Percentiles rank a stretch among this genome's conserved stretches.
Conservation (phyloP, 2,113 vertebrate genomes). For the Taurulus bubalis region DNA sequence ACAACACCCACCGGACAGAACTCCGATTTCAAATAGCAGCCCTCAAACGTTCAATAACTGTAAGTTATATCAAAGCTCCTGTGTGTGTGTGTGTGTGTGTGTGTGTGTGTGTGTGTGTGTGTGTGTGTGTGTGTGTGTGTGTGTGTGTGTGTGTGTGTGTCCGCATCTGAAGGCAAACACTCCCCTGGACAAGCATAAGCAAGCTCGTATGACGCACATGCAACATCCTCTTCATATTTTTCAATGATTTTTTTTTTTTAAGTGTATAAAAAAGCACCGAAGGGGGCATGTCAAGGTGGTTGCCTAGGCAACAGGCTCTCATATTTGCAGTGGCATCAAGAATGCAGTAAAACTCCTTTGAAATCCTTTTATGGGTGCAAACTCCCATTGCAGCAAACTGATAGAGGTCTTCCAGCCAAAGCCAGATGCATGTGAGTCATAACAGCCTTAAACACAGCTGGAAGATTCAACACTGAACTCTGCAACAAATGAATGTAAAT, state of each 20-base stretch:
- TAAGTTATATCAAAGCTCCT: conserved; percentile 42
- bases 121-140: neutral
- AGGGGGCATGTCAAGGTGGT: conserved; percentile 68
- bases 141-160: neutral
- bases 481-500: neutral
- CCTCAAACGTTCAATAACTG: conserved; percentile 40
- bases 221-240: conserved; percentile 7
- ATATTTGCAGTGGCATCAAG: conserved; percentile 49
- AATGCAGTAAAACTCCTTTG: conserved; percentile 49
- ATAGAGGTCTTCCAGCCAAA: conserved; percentile 26
- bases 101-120: too few species aligned
- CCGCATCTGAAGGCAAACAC: conserved; percentile 5
- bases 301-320: conserved; percentile 73
- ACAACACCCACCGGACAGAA: conserved; percentile 7
- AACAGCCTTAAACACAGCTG: neutral
- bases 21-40: conserved; percentile 36
- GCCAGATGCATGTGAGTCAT: conserved; percentile 41
- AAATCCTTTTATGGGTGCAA: conserved; percentile 35
- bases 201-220: conserved; percentile 3
- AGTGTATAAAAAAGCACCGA: conserved; percentile 25
- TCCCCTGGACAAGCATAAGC: neutral
- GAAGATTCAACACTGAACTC: neutral
- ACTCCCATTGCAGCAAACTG: conserved; percentile 31
- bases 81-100: neutral
- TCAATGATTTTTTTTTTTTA: conserved; percentile 33